Conservation (phyloP, 2,888 invertebrate species). For the Eupithecia dodoneata region DNA sequence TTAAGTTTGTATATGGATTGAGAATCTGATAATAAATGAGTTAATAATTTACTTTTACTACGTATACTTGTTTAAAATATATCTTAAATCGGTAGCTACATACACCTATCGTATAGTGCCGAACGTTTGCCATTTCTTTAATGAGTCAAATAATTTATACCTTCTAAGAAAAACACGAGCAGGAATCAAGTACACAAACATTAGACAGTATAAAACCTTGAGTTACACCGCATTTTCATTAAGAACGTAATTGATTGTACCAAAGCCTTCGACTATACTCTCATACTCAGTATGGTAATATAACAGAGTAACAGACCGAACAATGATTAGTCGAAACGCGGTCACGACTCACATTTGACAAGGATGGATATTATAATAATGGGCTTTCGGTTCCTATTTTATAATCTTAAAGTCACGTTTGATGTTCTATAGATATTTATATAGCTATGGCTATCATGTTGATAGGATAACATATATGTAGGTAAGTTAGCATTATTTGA, state of each 20-base stretch:
- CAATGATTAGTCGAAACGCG: conserved; percentile 64
- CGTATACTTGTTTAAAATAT: too few species aligned
- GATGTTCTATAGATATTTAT: conserved; percentile 21
- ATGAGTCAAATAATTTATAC: neutral
- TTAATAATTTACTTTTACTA: too few species aligned
- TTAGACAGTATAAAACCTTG: neutral
- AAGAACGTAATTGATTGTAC: neutral
- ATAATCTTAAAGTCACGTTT: conserved; percentile 31
- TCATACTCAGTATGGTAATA: conserved; percentile 17
- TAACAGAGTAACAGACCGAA: conserved; percentile 40
- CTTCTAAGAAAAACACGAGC: neutral
- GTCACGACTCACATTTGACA: conserved; percentile 55
- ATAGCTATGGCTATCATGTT: neutral
- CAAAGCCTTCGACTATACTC: conserved; percentile 18
- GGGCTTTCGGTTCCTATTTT: conserved; percentile 26
- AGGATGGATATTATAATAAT: conserved; percentile 36
- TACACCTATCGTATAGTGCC: too few species aligned
- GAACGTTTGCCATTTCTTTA: neutral
- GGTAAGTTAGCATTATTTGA: neutral
- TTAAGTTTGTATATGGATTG: too few species aligned
- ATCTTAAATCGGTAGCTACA: too few species aligned
- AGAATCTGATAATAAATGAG: too few species aligned
- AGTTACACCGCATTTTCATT: neutral
- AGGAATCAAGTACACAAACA: neutral
- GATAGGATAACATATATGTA: neutral